Evolutionary conservation across 2,797 vertebrate genomes (phyloP).

Genomic region (Kryptopterus vitreolus): DNA sequence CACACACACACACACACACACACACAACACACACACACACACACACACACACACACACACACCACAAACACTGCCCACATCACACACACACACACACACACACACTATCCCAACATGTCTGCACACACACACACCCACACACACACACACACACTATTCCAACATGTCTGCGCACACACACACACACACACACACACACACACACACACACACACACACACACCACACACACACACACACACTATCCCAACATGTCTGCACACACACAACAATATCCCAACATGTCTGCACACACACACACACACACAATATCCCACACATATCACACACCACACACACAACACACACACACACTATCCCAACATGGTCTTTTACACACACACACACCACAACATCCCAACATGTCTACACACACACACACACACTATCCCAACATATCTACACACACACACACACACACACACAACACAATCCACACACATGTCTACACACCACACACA

Average conservation of each 20-base stretch:
- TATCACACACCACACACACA: too few relatives aligned
- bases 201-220: slow-evolving; percentile 16
- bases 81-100: slow-evolving; percentile 10
- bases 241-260: background rate
- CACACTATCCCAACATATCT: background rate
- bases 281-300: too few relatives aligned
- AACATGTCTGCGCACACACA: too few relatives aligned
- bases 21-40: slow-evolving; percentile 15
- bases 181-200: slow-evolving; percentile 6
- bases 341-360: slow-evolving; percentile 18
- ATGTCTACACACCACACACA: background rate
- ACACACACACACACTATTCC: too few relatives aligned
- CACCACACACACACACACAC: slow-evolving; percentile 4
- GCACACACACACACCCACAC: too few relatives aligned
- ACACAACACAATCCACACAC: too few relatives aligned
- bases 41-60: slow-evolving; percentile 20
- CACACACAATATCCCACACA: too few relatives aligned
- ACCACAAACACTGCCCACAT: too few relatives aligned
- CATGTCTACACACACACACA: slow-evolving; percentile 1
- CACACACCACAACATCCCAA: slow-evolving; percentile 31
- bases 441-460: background rate
- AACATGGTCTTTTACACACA: too few relatives aligned
- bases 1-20: too few relatives aligned
- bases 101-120: background rate
- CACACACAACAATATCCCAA: too few relatives aligned